Evolutionary conservation across 2,797 vertebrate species (phyloP).

Genomic region (Spinus pinus): DNA sequence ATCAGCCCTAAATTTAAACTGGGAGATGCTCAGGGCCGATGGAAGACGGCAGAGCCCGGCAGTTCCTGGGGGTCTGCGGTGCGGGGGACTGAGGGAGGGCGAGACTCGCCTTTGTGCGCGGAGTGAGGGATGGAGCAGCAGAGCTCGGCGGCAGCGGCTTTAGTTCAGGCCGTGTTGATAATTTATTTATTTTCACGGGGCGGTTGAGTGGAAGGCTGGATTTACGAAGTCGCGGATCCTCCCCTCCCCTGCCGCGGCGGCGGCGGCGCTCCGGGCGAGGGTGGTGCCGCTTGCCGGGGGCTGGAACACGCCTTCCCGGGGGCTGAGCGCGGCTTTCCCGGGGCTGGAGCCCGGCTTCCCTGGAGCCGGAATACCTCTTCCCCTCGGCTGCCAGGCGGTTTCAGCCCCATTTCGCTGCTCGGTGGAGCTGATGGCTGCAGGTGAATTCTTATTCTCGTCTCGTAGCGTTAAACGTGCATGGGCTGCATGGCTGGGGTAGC

Average conservation of each 20-base stretch:
- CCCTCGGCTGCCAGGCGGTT: not conserved
- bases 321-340: not conserved
- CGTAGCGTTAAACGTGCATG: not conserved
- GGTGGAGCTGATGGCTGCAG: slow-evolving; percentile 18
- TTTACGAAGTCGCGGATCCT: not conserved
- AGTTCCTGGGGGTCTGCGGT: no score
- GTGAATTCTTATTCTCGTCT: not conserved
- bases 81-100: not conserved
- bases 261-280: not conserved
- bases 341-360: not conserved
- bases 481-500: not conserved
- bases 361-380: not conserved
- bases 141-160: not conserved
- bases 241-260: not conserved
- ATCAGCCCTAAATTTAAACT: accelerated
- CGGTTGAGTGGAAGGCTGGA: not conserved
- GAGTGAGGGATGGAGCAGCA: not conserved
- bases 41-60: not conserved
- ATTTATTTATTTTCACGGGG: not conserved
- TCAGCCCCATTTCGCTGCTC: not conserved
- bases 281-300: not conserved
- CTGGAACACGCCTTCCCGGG: not conserved
- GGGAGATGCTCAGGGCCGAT: accelerated
- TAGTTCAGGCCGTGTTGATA: accelerated
- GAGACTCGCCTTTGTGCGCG: not conserved